Percentiles rank a stretch among this genome's conserved stretches.
Evolutionary conservation across 2,797 vertebrate species (phyloP).

Genomic region (Psittacula echo): DNA sequence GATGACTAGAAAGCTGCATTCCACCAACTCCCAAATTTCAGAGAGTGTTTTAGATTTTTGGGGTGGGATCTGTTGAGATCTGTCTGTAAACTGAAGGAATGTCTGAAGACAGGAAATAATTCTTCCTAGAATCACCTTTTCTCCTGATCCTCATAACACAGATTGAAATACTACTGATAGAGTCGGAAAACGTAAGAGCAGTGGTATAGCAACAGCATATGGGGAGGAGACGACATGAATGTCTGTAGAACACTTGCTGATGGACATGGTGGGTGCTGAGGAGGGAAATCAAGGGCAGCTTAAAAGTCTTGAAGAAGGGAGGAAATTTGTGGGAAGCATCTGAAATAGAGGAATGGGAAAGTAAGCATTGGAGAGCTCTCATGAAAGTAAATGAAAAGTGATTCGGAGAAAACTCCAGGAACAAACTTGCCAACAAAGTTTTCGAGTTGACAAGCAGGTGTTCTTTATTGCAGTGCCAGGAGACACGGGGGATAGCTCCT

Average conservation of each 20-base stretch:
- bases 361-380: not conserved
- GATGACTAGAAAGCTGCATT: not conserved
- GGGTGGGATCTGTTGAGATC: not conserved
- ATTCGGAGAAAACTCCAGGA: no score
- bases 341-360: not conserved
- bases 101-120: not conserved
- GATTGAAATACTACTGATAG: not conserved
- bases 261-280: not conserved
- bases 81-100: not conserved
- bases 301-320: not conserved
- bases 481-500: no score
- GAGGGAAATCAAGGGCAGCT: not conserved
- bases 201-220: not conserved
- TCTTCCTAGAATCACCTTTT: not conserved
- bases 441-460: no score
- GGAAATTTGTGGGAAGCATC: not conserved
- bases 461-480: no score
- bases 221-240: rapidly evolving
- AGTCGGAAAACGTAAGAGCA: not conserved
- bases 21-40: not conserved
- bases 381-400: not conserved
- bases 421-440: no score
- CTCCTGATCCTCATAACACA: not conserved
- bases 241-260: not conserved
- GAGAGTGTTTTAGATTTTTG: not conserved